phyloP scores from a whole-genome alignment of 2,888 invertebrate genomes.

The Lymantria monacha region DNA sequence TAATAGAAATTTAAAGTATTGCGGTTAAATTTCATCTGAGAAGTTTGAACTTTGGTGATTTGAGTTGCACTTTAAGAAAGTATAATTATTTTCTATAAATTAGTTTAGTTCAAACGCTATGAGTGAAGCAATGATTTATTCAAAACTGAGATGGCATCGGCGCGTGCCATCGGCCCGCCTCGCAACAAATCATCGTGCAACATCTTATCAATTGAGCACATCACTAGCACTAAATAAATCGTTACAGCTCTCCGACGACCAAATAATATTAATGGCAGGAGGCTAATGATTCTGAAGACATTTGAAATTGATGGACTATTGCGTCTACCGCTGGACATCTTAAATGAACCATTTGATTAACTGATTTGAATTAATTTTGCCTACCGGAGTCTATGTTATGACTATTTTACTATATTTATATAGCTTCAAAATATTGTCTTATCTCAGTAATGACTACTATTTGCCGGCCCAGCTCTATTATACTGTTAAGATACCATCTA shows the following conservation, averaged over 20 bases:
- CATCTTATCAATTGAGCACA: conserved; percentile 70
- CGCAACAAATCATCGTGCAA: conserved; percentile 68
- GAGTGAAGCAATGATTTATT: conserved; percentile 24
- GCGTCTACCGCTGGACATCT: conserved; percentile 38
- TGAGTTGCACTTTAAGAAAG: too few species aligned
- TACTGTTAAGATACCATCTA: too few species aligned
- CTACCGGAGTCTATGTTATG: conserved; percentile 1
- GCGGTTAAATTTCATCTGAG: too few species aligned
- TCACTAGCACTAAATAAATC: conserved; percentile 73
- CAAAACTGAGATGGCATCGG: conserved; percentile 35
- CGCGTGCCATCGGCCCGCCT: conserved; percentile 57
- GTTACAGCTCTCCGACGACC: conserved; percentile 54
- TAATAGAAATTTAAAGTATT: too few species aligned
- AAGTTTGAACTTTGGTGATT: too few species aligned
- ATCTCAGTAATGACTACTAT: too few species aligned
- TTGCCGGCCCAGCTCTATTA: too few species aligned
- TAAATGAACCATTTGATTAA: conserved; percentile 43
- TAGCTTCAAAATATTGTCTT: too few species aligned
- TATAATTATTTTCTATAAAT: too few species aligned
- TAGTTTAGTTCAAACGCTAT: background rate
- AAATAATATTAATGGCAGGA: conserved; percentile 67
- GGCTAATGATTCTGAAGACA: conserved; percentile 70
- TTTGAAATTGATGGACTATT: conserved; percentile 62
- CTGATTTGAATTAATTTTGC: conserved; percentile 47
- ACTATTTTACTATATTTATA: too few species aligned